phyloP scores from a whole-genome alignment of 2,113 vertebrate genomes.

The Ornithorhynchus anatinus region DNA sequence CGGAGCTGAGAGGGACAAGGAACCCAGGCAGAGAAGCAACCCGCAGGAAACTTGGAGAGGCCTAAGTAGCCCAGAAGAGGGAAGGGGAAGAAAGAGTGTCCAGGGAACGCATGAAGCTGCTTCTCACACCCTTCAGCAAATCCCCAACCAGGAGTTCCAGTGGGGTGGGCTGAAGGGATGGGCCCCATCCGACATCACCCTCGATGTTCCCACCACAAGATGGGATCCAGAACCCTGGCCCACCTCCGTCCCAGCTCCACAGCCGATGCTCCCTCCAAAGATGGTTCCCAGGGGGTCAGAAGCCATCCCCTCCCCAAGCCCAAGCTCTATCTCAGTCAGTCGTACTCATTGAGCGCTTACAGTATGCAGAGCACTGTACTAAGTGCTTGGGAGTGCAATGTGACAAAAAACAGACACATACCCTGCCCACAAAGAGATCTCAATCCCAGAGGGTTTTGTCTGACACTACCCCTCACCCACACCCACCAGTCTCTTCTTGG shows the following conservation, averaged over 20 bases:
- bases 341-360: too few species aligned
- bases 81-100: background rate
- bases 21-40: background rate
- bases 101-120: too few species aligned
- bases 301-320: background rate
- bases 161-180: accelerated
- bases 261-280: too few species aligned
- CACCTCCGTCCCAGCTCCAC: background rate
- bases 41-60: background rate
- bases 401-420: too few species aligned
- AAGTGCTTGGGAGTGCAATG: too few species aligned
- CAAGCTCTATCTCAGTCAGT: background rate
- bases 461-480: background rate
- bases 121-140: background rate
- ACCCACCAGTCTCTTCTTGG: background rate
- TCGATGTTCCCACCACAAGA: background rate
- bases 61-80: background rate
- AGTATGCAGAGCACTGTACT: too few species aligned
- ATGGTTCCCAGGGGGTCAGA: background rate
- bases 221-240: background rate
- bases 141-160: background rate
- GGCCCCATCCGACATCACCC: background rate
- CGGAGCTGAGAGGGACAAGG: background rate
- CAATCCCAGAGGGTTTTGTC: background rate
- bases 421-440: background rate